Percentiles rank a stretch among this genome's conserved stretches.
Evolutionary conservation across 2,113 vertebrate species (phyloP).

Genomic region (Clupea harengus): DNA sequence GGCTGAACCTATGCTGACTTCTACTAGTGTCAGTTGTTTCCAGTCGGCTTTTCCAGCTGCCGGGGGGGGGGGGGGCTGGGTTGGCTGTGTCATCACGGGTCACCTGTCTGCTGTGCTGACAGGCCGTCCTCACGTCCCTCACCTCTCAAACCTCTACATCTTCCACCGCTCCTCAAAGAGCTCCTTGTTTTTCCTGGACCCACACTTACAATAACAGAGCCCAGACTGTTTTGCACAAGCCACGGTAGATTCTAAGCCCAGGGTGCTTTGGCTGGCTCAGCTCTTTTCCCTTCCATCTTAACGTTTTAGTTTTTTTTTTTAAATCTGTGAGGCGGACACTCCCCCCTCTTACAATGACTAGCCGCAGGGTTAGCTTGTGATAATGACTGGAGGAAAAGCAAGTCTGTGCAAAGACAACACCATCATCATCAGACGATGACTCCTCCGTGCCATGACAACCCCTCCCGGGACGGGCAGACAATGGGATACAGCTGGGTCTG

Average conservation of each 20-base stretch:
- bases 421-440: conserved; percentile 23
- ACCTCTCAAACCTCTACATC: neutral
- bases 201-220: neutral
- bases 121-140: neutral
- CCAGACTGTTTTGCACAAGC: neutral
- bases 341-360: neutral
- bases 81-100: neutral
- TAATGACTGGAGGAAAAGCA: conserved; percentile 19
- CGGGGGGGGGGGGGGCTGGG: neutral
- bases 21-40: neutral
- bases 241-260: neutral
- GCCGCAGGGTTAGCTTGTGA: neutral
- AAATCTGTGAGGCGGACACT: neutral
- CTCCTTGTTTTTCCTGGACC: neutral
- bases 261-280: conserved; percentile 5
- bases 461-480: neutral
- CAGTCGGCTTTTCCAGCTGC: neutral
- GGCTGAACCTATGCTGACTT: neutral
- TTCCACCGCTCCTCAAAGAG: neutral
- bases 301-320: neutral
- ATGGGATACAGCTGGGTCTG: neutral
- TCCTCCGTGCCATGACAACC: conserved; percentile 13
- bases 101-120: neutral
- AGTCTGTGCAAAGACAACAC: conserved; percentile 9
- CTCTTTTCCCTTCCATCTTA: neutral